Base-by-base conservation (phyloP, 2,797 vertebrate species). In the Sebastes vulpes region DNA sequence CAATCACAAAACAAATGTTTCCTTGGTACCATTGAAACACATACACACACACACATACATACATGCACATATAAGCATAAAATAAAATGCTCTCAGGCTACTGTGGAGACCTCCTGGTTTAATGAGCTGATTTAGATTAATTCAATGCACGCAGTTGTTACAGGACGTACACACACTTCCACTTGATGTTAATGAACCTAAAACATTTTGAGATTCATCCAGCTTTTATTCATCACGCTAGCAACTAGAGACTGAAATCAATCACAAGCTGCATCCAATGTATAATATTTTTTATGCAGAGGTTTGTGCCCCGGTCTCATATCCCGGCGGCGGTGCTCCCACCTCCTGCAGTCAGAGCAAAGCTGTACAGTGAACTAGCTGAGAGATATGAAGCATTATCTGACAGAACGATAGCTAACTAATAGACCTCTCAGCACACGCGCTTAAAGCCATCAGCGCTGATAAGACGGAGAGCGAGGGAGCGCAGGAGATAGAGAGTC, bases 401-500 rank as follows among this genome's bases (percentile, higher is more conserved):
- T 83, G 86, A 91, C 84, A 80, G 82, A 85, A 70, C 28, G 69
- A 89, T 84, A 86, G 89, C 91, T 86, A 93, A 90, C 92, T 91
- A 93, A 92, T 81, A 93, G 90, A 86, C 84, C 88, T 90, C 89
- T 93, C 91, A 91, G 88, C 82, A 75, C 89, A 77, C 80, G 76
- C 21, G 77, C 87, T 87, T 86, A 79, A 89, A 92, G 85, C 83
- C 76, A 87, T 86, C 89, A 66, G 80, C 23, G 4, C 79, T 86
- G 92, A 94, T 92, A 94, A 93, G 86, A 75, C 79, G 21, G 67
- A 72, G 69, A 91, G 83, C 12, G 32, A 80, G 81, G 58, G 59
- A 74, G 72, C 14, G 2, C 10, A 11, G 53, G 71, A 77, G 73
- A 78, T 25, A 74, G 69, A 52, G 20, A 79, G 70, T 80, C 77